These are phyloP conservation scores for Pollachius pollachius DNA, from an alignment of 2,113 vertebrate genomes.

Conservation along the genomic window DNA sequence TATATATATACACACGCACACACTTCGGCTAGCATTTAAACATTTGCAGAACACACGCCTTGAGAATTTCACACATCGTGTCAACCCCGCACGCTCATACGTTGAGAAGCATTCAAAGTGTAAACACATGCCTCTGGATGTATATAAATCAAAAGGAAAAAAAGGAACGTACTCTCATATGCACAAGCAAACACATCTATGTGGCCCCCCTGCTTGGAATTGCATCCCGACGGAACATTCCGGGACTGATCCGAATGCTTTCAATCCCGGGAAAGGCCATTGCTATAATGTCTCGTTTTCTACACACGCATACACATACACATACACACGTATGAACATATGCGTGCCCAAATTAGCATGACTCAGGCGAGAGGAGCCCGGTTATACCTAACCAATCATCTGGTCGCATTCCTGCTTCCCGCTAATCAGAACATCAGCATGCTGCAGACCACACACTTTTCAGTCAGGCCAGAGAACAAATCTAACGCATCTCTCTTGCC, in stretches of 20 bases:
- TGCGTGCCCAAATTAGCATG: background rate
- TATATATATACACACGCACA: too few species aligned
- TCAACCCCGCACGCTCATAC: background rate
- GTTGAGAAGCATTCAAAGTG: background rate
- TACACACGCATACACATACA: background rate
- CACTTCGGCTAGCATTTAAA: background rate
- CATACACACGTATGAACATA: too few species aligned
- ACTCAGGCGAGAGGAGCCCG: slow-evolving; percentile 4
- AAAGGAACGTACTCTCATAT: background rate
- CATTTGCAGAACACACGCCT: background rate
- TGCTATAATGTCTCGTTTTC: too few species aligned
- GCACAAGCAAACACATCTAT: background rate
- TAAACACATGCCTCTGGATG: slow-evolving; percentile 10
- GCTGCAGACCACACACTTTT: slow-evolving; percentile 11
- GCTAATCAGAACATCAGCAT: slow-evolving; percentile 25
- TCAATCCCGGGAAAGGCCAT: background rate
- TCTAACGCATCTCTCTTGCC: slow-evolving; percentile 2
- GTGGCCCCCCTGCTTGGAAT: background rate
- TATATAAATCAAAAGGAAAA: slow-evolving; percentile 4
- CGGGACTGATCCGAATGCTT: background rate
- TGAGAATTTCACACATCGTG: background rate
- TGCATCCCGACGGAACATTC: background rate
- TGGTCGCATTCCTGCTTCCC: slow-evolving; percentile 10
- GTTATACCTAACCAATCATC: slow-evolving; percentile 6
- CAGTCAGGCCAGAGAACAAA: slow-evolving; percentile 27